Conservation (phyloP, 2,888 invertebrate species). For the Eurois occulta region DNA sequence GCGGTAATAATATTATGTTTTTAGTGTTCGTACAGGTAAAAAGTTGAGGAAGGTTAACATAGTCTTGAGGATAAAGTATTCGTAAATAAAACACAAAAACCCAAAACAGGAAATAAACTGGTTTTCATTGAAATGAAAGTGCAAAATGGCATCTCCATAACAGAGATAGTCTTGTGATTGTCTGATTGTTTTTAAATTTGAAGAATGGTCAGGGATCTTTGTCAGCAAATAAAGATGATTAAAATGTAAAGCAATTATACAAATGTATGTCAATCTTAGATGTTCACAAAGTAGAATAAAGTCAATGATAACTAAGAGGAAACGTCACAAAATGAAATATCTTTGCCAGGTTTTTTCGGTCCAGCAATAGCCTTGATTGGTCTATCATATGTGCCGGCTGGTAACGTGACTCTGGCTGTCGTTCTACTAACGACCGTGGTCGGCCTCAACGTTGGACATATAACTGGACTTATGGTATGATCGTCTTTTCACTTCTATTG, state of each 20-base stretch:
- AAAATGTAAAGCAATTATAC: too few relatives aligned
- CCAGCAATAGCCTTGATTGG: conserved; percentile 92
- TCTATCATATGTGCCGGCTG: conserved; percentile 87
- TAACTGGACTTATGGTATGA: conserved; percentile 92
- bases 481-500: background rate
- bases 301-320: background rate
- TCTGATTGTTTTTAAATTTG: background rate
- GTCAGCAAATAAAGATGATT: background rate
- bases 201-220: background rate
- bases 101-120: conserved; percentile 14
- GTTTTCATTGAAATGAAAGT: background rate
- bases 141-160: background rate
- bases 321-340: background rate
- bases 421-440: conserved; percentile 92
- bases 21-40: background rate
- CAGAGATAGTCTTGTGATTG: background rate
- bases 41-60: conserved; percentile 4
- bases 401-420: conserved; percentile 90
- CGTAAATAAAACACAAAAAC: background rate
- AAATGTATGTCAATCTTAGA: background rate
- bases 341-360: conserved; percentile 88
- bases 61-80: conserved; percentile 24
- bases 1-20: conserved; percentile 1
- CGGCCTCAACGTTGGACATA: conserved; percentile 93
- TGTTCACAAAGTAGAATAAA: background rate